These are phyloP conservation scores for Arbacia lixula DNA, from an alignment of 53 echinoderm and acorn worm genomes.

Conservation along the genomic window DNA sequence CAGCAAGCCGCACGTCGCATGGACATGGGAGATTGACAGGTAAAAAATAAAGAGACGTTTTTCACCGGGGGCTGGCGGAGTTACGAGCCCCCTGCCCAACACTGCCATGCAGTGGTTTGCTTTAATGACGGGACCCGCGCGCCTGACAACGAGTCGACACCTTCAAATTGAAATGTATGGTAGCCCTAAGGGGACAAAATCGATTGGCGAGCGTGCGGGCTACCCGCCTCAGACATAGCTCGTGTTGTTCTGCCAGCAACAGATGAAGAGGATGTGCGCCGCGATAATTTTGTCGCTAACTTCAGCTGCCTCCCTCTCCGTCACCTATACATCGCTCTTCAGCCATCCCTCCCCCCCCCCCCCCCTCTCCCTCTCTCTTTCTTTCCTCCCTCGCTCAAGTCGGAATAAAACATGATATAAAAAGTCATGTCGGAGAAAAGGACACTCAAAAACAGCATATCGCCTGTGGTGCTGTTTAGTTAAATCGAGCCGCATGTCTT, in stretches of 20 bases:
- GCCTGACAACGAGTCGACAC: slow-evolving; percentile 49
- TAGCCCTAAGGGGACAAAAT: slow-evolving; percentile 59
- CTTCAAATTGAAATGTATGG: slow-evolving; percentile 60
- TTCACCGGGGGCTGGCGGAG: neutral
- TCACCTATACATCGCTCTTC: slow-evolving; percentile 13
- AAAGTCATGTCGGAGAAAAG: too few relatives aligned
- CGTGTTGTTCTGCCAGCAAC: slow-evolving; percentile 30
- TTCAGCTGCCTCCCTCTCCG: slow-evolving; percentile 45
- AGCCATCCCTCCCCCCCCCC: too few relatives aligned
- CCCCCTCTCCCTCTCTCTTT: too few relatives aligned
- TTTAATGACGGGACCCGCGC: slow-evolving; percentile 40
- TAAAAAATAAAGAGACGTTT: slow-evolving; percentile 19
- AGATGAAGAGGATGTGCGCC: slow-evolving; percentile 56
- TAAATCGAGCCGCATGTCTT: slow-evolving; percentile 25
- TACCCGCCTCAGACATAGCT: slow-evolving; percentile 26
- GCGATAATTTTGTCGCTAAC: slow-evolving; percentile 55
- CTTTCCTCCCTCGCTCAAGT: too few relatives aligned
- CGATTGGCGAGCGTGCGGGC: slow-evolving; percentile 45
- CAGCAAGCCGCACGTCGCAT: neutral
- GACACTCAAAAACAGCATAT: neutral
- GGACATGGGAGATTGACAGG: slow-evolving; percentile 21
- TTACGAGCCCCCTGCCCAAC: slow-evolving; percentile 28
- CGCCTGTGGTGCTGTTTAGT: slow-evolving; percentile 5
- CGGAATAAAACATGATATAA: too few relatives aligned
- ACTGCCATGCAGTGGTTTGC: slow-evolving; percentile 25